Evolutionary conservation across 2,888 invertebrate genomes (phyloP).

Genomic region (Plebejus anna): DNA sequence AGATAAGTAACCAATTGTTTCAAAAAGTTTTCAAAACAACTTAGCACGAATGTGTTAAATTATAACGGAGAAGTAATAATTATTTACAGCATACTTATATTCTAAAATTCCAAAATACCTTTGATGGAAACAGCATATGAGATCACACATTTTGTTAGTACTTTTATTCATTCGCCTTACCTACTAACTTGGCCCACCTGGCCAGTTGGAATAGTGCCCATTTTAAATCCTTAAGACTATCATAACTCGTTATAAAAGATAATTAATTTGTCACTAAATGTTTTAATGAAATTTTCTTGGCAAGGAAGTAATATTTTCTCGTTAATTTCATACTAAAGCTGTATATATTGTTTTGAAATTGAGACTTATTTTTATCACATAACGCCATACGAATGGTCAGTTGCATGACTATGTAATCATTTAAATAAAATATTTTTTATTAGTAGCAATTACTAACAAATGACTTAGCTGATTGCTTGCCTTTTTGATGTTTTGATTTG

Average conservation of each 20-base stretch:
- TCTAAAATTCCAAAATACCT: too few species aligned
- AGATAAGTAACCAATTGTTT: too few species aligned
- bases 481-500: too few species aligned
- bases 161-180: conserved; percentile 28
- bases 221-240: conserved; percentile 27
- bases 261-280: conserved; percentile 24
- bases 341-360: not conserved
- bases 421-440: too few species aligned
- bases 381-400: not conserved
- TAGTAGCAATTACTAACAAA: too few species aligned
- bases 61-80: too few species aligned
- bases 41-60: too few species aligned
- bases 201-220: conserved; percentile 31
- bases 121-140: not conserved
- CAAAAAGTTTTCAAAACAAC: too few species aligned
- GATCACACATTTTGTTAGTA: not conserved
- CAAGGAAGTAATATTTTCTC: not conserved
- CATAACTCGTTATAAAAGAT: conserved; percentile 16
- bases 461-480: too few species aligned
- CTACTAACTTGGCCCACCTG: conserved; percentile 18
- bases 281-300: conserved; percentile 23
- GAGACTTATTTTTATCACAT: not conserved
- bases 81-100: too few species aligned
- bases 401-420: too few species aligned
- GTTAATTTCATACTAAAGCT: not conserved